Evolutionary conservation across 1,140 invertebrate species (phyloP), one percentile per base, ranked within the genome.

Genomic region (Polypedilum vanderplanki): DNA sequence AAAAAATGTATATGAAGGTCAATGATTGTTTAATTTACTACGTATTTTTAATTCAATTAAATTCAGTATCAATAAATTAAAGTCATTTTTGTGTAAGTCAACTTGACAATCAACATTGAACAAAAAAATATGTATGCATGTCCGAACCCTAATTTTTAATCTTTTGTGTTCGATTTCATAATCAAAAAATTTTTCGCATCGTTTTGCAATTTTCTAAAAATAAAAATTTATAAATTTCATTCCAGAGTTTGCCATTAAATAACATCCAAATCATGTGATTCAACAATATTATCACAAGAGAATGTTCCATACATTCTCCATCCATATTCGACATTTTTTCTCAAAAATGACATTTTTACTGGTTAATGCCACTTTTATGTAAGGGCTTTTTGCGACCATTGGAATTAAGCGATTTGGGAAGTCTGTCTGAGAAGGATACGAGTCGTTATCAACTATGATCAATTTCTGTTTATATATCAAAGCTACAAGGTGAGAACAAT

Each of bases 341-440:
- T 91, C 90, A 0, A 90, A 89, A 82, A 85, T 89, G 57, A 89
- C 89, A 15, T 95, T 95, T 92, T 80, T 92, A 88, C 81, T 95
- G 92, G 92, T 80, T 94, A 22, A 89, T 87, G 67, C 83, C 87
- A 4, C 80, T 94, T 2, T 79, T 95, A 2, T 84, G 85, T 76
- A 82, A 86, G 76, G 91, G 92, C 24, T 92, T 89, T 79, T 84
- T 84, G 70, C 83, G 83, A 20, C 87, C 90, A 0, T 80, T 93
- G 15, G 88, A 92, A 78, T 80, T 87, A 46, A 85, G 89, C 75
- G 88, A 93, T 82, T 84, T 94, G 7, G 91, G 91, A 4, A 82
- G 87, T 57, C 83, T 93, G 76, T 91, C 90, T 0, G 82, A 87
- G 76, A 85, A 89, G 73, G 89, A 91, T 79, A 83, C 81, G 41